Evolutionary conservation across 2,888 invertebrate genomes (phyloP), one percentile per base, ranked within the genome.

Genomic region (Diplolepis rosae): DNA sequence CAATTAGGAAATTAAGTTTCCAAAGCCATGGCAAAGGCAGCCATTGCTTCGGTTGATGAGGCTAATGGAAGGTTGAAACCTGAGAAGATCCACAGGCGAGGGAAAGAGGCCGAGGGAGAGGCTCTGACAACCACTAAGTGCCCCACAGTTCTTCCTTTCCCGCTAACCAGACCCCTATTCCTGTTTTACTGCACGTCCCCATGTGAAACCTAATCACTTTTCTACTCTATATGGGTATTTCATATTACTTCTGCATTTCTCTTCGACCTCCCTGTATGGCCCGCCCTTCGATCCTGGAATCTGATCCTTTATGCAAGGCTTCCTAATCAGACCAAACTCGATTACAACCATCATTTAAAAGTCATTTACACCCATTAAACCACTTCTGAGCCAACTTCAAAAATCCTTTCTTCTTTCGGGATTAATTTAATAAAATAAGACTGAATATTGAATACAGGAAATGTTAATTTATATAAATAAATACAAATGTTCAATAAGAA

Each of bases 1-100:
- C 84, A 87, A 87, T 87, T 87, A 85, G 81, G 79, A 82, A 85
- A 86, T 86, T 84, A 83, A 79, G 80, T 77, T 67, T 70, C 56
- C 61, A 61, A 70, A 66, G 81, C 80, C 78, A 78, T 65, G 74
- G 79, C 24, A 66, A 79, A 76, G 79, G 81, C 84, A 82, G 87
- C 85, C 85, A 85, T 87, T 83, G 83, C 82, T 80, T 76, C 80
- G 76, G 78, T 77, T 85, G 84, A 88, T 87, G 88, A 87, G 82
- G 85, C 88, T 88, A 88, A 88, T 88, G 88, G 88, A 87, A 81
- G 86, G 81, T 81, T 84, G 88, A 84, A 88, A 88, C 82, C 81
- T 75, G 87, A 88, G 87, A 86, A 85, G 61, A 13, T 80, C 75
- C 76, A 73, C 78, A 76, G 75, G 80, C 81, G 80, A 78, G 81